Evolutionary conservation across 2,797 vertebrate species (phyloP).

Genomic region (Neopelma chrysocephalum): DNA sequence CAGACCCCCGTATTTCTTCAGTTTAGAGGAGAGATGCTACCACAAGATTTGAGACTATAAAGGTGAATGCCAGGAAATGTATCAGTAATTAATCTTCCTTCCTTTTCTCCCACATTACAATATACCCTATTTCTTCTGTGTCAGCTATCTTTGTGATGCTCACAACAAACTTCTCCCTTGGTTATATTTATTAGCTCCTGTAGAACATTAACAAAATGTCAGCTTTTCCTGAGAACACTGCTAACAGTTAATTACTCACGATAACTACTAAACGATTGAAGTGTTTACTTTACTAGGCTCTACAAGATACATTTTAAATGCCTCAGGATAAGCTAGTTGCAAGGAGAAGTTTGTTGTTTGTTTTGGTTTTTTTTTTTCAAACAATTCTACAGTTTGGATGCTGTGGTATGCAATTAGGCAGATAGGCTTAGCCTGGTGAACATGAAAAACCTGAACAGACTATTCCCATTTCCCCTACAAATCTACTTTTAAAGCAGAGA

Average conservation of each 20-base stretch:
- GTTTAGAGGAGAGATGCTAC: not conserved
- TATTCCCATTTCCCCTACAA: not conserved
- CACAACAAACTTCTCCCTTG: slow-evolving; percentile 26
- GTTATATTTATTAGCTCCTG: slow-evolving; percentile 5
- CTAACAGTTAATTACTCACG: slow-evolving; percentile 39
- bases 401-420: not conserved
- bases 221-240: not conserved
- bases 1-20: not conserved
- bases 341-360: not conserved
- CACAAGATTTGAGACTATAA: not conserved
- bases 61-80: not conserved
- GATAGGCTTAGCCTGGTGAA: not conserved
- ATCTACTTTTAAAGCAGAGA: not conserved
- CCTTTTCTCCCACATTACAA: not conserved
- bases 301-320: slow-evolving; percentile 41
- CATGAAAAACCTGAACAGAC: not conserved
- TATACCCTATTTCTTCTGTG: not conserved
- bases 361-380: not conserved
- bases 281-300: slow-evolving; percentile 34
- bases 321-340: not conserved
- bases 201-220: slow-evolving; percentile 41
- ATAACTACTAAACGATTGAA: not conserved
- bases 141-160: not conserved
- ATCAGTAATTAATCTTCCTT: not conserved
- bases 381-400: not conserved